Evolutionary conservation across 2,888 invertebrate genomes (phyloP), one percentile per base, ranked within the genome.

Genomic region (Rhagophthalmus giganteus): DNA sequence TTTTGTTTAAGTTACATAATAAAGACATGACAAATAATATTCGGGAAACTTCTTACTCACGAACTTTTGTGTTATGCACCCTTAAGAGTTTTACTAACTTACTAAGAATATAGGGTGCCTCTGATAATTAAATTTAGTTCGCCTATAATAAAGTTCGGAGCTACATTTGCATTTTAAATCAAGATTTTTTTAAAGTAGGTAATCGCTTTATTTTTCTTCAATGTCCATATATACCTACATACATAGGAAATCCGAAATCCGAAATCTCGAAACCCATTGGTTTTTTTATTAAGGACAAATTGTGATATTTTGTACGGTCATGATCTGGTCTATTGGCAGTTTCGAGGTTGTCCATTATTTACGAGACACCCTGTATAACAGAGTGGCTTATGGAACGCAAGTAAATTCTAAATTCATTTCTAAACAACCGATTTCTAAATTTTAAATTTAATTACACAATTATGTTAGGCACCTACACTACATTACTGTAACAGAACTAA

Each of bases 91-190:
- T 46, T 42, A 38, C 15, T 28, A 40, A 20, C 26, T 37, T 37
- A 51, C 35, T 52, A 45, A 54, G 51, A 55, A 51, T 51, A 52
- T 51, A 54, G 55, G 55, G 53, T 45, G 53, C 57, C 45, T 34
- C 46, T 48, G 49, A 55, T 60, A 60, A 60, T 60, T 58, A 56
- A 60, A 60, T 60, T 58, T 58, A 44, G 54, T 52, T 52, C 54
- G 56, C 56, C 58, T 60, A 54, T 56, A 59, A 59, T 59, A 50
- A 50, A 60, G 54, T 60, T 56, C 50, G 47, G 35, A 54, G 56
- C 53, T 53, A 55, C 53, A 56, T 60, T 60, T 58, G 58, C 54
- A 56, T 58, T 55, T 37, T 37, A 49, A 47, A 56, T 55, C 49
- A 48, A 34, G 51, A 48, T 44, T 47, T 41, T 39, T 31, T 41